Conservation (phyloP, 2,797 vertebrate species). For the Distichodus sexfasciatus region DNA sequence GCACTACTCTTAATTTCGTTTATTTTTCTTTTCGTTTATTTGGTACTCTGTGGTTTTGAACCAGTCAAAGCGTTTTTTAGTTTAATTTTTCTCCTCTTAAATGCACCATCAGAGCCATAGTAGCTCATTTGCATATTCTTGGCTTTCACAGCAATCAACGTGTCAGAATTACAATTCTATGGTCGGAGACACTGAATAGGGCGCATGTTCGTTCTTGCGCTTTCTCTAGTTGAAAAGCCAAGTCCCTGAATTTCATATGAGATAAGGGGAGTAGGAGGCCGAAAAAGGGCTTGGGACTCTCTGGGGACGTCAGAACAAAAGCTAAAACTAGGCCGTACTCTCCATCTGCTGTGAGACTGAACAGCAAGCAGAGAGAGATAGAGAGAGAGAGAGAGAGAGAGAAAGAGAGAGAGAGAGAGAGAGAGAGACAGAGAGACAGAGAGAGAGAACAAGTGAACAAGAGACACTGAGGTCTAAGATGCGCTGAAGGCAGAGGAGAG, state of each 20-base stretch:
- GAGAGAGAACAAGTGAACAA: constrained; percentile 1
- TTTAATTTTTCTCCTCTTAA: too few species aligned
- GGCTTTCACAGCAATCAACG: not conserved
- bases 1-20: too few species aligned
- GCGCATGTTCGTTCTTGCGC: constrained; percentile 64
- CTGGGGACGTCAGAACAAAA: constrained; percentile 96
- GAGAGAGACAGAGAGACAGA: constrained; percentile 8
- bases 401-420: constrained; percentile 28
- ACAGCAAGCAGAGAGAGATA: constrained; percentile 49
- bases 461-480: not conserved
- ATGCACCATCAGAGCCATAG: too few species aligned
- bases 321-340: constrained; percentile 93
- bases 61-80: too few species aligned
- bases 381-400: constrained; percentile 38
- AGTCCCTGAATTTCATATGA: constrained; percentile 96
- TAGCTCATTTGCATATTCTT: too few species aligned
- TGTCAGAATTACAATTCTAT: not conserved
- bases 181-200: constrained; percentile 45
- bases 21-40: too few species aligned
- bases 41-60: too few species aligned
- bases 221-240: constrained; percentile 77
- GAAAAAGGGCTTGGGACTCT: constrained; percentile 75
- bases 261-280: constrained; percentile 77
- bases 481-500: not conserved
- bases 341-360: constrained; percentile 94